phyloP scores from a whole-genome alignment of 2,797 vertebrate genomes.

The Gouania willdenowi region DNA sequence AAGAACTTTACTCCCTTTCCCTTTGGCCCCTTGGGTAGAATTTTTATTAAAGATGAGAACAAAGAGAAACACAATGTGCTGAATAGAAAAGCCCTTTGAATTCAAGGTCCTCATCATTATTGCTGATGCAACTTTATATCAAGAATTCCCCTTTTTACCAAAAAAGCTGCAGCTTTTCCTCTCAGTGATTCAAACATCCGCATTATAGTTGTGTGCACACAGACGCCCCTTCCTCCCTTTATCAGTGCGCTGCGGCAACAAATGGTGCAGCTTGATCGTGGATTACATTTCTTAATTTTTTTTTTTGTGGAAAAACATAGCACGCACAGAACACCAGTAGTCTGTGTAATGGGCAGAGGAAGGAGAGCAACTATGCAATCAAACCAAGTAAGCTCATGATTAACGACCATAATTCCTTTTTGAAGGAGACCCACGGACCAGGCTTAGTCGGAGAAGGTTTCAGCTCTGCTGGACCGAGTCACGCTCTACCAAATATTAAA shows the following conservation, averaged over 20 bases:
- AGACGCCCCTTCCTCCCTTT: constrained; percentile 2
- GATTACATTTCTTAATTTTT: constrained; percentile 17
- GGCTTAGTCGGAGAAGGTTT: constrained; percentile 40
- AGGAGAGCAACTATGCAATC: constrained; percentile 41
- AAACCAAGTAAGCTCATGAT: constrained; percentile 52
- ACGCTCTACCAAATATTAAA: constrained; percentile 56
- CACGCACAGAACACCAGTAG: constrained; percentile 16
- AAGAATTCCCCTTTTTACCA: too few relatives aligned
- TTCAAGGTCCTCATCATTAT: constrained; percentile 2
- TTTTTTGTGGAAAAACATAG: constrained; percentile 10
- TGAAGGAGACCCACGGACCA: constrained; percentile 42
- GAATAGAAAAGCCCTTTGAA: constrained; percentile 24
- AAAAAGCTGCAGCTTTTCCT: too few relatives aligned
- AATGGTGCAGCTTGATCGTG: constrained; percentile 4
- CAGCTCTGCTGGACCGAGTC: constrained; percentile 61
- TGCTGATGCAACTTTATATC: too few relatives aligned
- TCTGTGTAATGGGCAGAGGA: constrained; percentile 46
- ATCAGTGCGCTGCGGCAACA: constrained; percentile 8
- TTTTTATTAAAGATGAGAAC: constrained; percentile 21
- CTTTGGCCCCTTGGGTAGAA: constrained; percentile 18
- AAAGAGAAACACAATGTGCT: constrained; percentile 22
- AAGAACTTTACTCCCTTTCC: constrained; percentile 30
- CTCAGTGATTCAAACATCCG: too few relatives aligned
- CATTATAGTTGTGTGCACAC: constrained; percentile 5
- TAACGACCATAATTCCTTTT: constrained; percentile 67